Evolutionary conservation across 2,888 invertebrate genomes (phyloP).

Genomic region (Eilema depressum): DNA sequence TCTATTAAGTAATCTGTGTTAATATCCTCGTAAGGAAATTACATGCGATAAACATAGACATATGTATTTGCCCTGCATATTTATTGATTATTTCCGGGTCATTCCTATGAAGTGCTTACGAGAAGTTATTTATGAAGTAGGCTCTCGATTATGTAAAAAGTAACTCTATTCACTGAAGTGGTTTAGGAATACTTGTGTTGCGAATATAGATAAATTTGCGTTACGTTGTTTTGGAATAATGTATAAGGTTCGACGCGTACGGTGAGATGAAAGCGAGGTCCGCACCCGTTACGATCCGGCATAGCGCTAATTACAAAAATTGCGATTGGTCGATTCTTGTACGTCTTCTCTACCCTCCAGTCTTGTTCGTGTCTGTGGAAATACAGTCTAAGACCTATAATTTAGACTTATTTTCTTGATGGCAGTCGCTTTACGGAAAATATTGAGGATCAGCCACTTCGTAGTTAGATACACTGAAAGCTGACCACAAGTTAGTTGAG

Average conservation of each 20-base stretch:
- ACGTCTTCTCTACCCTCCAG: not conserved
- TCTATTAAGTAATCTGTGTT: not conserved
- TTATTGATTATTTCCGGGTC: not conserved
- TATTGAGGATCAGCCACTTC: too few relatives aligned
- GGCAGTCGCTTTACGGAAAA: too few relatives aligned
- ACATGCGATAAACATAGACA: not conserved
- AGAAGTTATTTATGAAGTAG: not conserved
- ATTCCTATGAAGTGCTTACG: not conserved
- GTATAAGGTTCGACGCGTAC: not conserved
- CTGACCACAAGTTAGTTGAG: too few relatives aligned
- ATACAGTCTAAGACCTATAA: too few relatives aligned
- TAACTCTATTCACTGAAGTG: slow-evolving; percentile 4
- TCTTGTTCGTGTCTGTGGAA: not conserved
- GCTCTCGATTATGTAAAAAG: slow-evolving; percentile 13
- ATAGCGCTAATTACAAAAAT: too few relatives aligned
- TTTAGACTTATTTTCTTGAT: too few relatives aligned
- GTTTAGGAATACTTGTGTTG: slow-evolving; percentile 7
- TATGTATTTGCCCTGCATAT: not conserved
- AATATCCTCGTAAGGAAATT: not conserved
- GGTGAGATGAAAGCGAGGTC: too few relatives aligned
- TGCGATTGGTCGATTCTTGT: not conserved
- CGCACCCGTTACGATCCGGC: too few relatives aligned
- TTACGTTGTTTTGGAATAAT: not conserved
- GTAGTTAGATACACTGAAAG: too few relatives aligned
- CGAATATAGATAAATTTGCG: not conserved